Conservation (phyloP, 2,113 vertebrate genomes). For the Garra rufa region DNA sequence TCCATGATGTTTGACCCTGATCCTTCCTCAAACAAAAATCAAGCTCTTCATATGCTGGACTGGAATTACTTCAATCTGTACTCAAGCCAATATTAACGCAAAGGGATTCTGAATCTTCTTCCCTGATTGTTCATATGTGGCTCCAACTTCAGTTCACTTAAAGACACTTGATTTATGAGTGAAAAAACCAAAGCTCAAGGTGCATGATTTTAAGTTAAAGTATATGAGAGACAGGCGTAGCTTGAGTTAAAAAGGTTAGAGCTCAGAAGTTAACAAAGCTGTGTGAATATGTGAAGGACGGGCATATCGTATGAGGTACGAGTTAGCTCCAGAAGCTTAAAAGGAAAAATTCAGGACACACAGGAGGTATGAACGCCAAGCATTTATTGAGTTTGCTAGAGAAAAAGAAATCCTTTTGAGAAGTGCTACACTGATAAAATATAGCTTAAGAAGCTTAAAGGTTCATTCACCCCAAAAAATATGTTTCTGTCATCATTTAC, state of each 20-base stretch:
- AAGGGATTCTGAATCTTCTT: neutral
- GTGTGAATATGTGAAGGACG: slow-evolving; percentile 1
- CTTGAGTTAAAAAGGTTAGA: slow-evolving; percentile 10
- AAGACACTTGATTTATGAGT: neutral
- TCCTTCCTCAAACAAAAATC: neutral
- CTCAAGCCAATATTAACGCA: neutral
- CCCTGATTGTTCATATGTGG: neutral
- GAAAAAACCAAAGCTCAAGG: neutral
- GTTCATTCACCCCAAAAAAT: neutral
- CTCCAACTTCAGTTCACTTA: slow-evolving; percentile 3
- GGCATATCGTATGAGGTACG: neutral
- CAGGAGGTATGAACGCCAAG: neutral
- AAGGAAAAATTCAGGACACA: neutral
- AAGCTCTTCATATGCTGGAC: neutral
- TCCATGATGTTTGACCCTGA: neutral
- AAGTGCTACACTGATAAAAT: neutral
- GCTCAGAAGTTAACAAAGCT: neutral
- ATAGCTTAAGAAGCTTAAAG: neutral
- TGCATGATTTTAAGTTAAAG: slow-evolving; percentile 3
- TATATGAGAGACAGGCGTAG: neutral
- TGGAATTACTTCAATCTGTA: neutral
- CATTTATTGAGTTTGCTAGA: slow-evolving; percentile 16
- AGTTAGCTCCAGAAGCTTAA: slow-evolving; percentile 25
- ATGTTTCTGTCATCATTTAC: neutral
- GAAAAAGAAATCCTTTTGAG: neutral